These are phyloP conservation scores for Centropus bengalensis DNA, from an alignment of 2,113 vertebrate genomes.

Conservation along the genomic window DNA sequence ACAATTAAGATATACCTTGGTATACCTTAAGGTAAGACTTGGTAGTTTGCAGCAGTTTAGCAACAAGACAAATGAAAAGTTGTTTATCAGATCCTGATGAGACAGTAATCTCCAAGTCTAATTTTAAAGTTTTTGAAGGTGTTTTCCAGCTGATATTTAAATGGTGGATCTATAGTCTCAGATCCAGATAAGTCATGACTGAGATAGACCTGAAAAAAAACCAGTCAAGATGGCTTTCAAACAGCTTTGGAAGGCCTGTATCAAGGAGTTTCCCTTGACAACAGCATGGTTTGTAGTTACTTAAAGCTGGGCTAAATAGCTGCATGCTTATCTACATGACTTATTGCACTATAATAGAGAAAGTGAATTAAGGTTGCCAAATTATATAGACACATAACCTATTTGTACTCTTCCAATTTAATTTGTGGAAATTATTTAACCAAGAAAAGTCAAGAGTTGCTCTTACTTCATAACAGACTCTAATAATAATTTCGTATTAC, in stretches of 20 bases:
- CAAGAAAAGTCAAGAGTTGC: neutral
- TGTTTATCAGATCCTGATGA: neutral
- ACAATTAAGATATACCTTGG: neutral
- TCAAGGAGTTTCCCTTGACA: neutral
- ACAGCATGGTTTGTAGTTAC: neutral
- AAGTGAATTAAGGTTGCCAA: neutral
- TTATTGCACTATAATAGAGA: neutral
- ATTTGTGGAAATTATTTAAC: neutral
- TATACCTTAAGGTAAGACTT: neutral
- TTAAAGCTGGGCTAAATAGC: neutral
- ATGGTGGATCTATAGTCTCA: neutral
- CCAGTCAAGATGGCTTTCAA: neutral
- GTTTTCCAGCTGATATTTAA: neutral
- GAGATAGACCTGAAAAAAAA: neutral
- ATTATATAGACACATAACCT: neutral
- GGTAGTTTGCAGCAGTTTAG: neutral
- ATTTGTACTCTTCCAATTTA: neutral
- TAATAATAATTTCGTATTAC: neutral
- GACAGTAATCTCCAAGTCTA: neutral
- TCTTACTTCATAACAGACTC: neutral
- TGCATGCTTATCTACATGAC: neutral
- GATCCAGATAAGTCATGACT: neutral
- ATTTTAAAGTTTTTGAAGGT: neutral
- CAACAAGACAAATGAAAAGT: neutral
- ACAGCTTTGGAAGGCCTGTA: neutral